Evolutionary conservation across 2,113 vertebrate species (phyloP).

Genomic region (Lepus europaeus): DNA sequence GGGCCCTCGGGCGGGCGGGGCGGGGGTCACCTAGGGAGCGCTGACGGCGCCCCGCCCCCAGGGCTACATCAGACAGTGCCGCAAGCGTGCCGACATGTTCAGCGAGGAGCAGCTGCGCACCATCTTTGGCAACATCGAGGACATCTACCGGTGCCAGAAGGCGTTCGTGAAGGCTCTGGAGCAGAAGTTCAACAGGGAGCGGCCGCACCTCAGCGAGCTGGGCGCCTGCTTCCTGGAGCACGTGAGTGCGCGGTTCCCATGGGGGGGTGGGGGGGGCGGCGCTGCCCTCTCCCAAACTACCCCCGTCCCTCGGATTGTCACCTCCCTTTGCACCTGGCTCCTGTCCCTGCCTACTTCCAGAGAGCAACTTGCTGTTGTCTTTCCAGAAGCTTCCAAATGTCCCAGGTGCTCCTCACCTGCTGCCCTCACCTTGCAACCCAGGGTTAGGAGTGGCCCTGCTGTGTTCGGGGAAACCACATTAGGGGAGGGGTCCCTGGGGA

Average conservation of each 20-base stretch:
- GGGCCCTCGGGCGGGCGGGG: rapidly evolving
- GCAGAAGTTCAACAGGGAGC: conserved; percentile 94
- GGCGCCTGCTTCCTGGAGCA: conserved; percentile 97
- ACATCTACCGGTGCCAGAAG: conserved; percentile 97
- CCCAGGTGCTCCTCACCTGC: neutral
- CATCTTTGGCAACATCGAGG: conserved; percentile 97
- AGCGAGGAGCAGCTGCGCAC: conserved; percentile 94
- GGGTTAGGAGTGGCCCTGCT: neutral
- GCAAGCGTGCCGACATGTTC: conserved; percentile 96
- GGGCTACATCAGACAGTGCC: conserved; percentile 98
- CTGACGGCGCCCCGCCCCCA: conserved; percentile 65
- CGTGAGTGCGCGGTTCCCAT: conserved; percentile 86
- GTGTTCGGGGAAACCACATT: too few relatives aligned
- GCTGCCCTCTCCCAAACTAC: rapidly evolving
- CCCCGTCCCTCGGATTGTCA: neutral
- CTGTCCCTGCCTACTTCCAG: too few relatives aligned
- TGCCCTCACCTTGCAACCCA: neutral
- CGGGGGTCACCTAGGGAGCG: rapidly evolving
- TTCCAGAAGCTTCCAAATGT: neutral
- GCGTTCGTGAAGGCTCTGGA: conserved; percentile 95
- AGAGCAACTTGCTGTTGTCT: too few relatives aligned
- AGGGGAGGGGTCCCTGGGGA: neutral
- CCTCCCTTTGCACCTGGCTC: neutral
- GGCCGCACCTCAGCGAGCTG: conserved; percentile 96
- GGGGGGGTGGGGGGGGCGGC: too few relatives aligned